Conservation (phyloP, 1,140 invertebrate species). For the Neodiprion virginianus region DNA sequence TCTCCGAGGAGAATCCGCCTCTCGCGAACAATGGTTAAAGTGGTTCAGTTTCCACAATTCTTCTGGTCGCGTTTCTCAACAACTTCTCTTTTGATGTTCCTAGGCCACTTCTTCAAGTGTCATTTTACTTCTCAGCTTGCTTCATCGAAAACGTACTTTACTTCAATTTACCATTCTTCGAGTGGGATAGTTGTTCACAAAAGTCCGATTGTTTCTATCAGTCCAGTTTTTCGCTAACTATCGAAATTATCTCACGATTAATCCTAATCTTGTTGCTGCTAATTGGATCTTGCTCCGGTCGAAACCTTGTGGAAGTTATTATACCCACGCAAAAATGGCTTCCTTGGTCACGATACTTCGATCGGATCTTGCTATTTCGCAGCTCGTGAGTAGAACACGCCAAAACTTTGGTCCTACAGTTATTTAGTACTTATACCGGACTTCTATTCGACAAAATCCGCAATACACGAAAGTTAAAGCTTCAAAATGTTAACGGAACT, state of each 20-base stretch:
- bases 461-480: neutral
- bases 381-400: neutral
- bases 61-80: conserved; percentile 1
- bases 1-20: neutral
- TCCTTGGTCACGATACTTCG: neutral
- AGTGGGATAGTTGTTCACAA: neutral
- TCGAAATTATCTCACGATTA: neutral
- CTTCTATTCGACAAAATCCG: too few species aligned
- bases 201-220: neutral
- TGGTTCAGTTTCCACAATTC: conserved; percentile 7
- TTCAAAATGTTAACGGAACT: neutral
- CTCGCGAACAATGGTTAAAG: neutral
- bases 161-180: neutral
- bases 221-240: too few species aligned
- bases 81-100: neutral
- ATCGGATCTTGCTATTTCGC: neutral
- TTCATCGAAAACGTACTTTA: neutral
- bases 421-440: too few species aligned
- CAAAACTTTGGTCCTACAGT: neutral
- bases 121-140: too few species aligned
- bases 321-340: neutral
- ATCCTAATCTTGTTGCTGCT: neutral
- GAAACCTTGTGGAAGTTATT: neutral
- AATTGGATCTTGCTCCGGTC: neutral
- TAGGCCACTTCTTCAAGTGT: too few species aligned